Conservation (phyloP, 1,140 invertebrate species). For the Caenorhabditis remanei region DNA sequence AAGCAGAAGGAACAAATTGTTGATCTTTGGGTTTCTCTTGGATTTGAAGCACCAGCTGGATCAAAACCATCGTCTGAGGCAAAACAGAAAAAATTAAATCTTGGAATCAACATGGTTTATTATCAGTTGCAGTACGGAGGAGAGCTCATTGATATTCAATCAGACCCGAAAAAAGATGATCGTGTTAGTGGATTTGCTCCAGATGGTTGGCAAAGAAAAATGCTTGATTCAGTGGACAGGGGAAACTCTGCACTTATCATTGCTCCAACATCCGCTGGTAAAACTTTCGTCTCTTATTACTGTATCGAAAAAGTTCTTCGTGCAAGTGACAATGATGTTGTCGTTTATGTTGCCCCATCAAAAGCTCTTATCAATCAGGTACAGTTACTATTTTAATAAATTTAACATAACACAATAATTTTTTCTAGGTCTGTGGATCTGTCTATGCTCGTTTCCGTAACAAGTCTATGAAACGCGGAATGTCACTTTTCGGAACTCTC, state of each 20-base stretch:
- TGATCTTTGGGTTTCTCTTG: conserved; percentile 72
- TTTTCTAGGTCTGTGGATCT: conserved; percentile 74
- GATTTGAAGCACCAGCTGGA: conserved; percentile 68
- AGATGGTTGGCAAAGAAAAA: conserved; percentile 76
- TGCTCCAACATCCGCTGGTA: conserved; percentile 77
- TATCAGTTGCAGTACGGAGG: conserved; percentile 76
- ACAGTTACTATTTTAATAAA: background rate
- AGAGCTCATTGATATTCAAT: conserved; percentile 74
- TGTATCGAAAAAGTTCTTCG: conserved; percentile 77
- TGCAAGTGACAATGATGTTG: conserved; percentile 74
- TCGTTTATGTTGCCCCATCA: conserved; percentile 77
- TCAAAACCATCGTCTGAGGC: conserved; percentile 59
- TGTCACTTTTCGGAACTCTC: conserved; percentile 74
- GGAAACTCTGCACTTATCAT: conserved; percentile 78
- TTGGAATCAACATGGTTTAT: conserved; percentile 75
- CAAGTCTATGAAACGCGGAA: conserved; percentile 73
- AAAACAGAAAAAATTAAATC: conserved; percentile 67
- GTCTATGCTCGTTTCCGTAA: conserved; percentile 78
- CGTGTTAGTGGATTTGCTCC: conserved; percentile 76
- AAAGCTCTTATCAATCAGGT: conserved; percentile 77
- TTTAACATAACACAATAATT: background rate
- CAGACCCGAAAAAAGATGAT: conserved; percentile 76
- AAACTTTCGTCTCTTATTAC: conserved; percentile 78
- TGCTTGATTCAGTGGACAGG: conserved; percentile 76
- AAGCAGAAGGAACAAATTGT: conserved; percentile 75